Base-by-base conservation (phyloP, 53 echinoderm and acorn worm species). In the Holothuria leucospilota region DNA sequence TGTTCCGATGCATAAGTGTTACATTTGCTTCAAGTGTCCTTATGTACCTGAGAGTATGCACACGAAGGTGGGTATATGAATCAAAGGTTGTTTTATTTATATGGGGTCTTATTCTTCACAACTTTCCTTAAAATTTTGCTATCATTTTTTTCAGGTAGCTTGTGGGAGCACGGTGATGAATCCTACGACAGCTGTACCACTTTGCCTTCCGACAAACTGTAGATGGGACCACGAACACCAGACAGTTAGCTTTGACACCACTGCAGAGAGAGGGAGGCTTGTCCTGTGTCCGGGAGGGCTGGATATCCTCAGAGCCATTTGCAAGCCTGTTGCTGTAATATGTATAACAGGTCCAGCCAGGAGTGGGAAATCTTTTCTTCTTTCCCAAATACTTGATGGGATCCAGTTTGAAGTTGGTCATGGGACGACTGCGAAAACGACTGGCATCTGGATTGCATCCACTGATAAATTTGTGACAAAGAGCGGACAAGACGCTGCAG, bases 331-430 rank as follows among this genome's bases (percentile, higher is more conserved):
- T 3, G 62, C 61, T 2, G 80, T 80, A 10, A 20, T 80, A 18
- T 80, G 80, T 29, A 62, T 80, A 0, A 34, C 80, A 27, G 80
- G 80, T 60, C 80, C 62, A 80, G 80, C 56, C 38, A 80, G 80
- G 59, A 80, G 80, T 38, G 80, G 80, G 6, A 80, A 80, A 34
- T 80, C 80, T 1, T 80, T 60, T 34, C 53, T 80, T 20, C 59
- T 80, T 20, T 80, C 80, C 6, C 80, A 80, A 60, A 80, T 80
- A 60, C 60, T 21, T 24, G 53, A 80, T 60, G 80, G 80, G 3
- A 59, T 58, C 53, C 38, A 20, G 7, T 80, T 80, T 51, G 59
- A 59, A 25, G 80, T 80, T 29, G 59, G 59, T 25, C 80, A 80
- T 34, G 80, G 80, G 38, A 80, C 59, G 30, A 59, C 80, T 29